Evolutionary conservation across 2,888 invertebrate species (phyloP).

Genomic region (Thecophora atra): DNA sequence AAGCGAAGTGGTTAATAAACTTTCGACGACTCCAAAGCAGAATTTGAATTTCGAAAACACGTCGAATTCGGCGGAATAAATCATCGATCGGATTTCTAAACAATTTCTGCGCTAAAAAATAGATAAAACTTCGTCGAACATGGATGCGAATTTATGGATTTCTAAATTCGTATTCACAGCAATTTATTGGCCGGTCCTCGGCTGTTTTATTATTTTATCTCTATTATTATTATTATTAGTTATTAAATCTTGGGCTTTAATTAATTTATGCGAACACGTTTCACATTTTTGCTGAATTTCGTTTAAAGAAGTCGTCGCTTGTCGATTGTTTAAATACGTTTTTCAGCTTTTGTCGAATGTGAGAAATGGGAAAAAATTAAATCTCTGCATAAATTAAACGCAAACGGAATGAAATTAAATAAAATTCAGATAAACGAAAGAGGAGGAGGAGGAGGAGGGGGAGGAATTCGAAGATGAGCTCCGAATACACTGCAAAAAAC

Average conservation of each 20-base stretch:
- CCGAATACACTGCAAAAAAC: neutral
- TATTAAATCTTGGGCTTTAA: too few relatives aligned
- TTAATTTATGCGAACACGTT: constrained; percentile 65
- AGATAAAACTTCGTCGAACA: too few relatives aligned
- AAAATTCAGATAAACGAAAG: neutral
- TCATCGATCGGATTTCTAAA: too few relatives aligned
- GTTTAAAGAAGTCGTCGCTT: too few relatives aligned
- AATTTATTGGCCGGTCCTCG: too few relatives aligned
- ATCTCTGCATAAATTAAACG: constrained; percentile 18
- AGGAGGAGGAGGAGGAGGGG: neutral
- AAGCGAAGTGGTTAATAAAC: too few relatives aligned
- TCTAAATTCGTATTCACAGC: too few relatives aligned
- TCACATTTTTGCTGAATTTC: constrained; percentile 34
- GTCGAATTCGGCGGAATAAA: too few relatives aligned
- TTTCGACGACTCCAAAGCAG: too few relatives aligned
- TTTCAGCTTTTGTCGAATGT: neutral
- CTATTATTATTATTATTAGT: neutral
- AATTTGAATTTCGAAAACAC: too few relatives aligned
- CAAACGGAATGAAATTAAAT: neutral
- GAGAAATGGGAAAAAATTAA: constrained; percentile 20
- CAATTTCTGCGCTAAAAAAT: too few relatives aligned
- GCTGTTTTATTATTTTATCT: neutral
- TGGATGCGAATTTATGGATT: too few relatives aligned
- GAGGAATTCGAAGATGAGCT: neutral
- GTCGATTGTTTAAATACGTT: neutral